These are phyloP conservation scores for Cyanocitta stelleri DNA, from an alignment of 2,113 vertebrate genomes.

Conservation along the genomic window DNA sequence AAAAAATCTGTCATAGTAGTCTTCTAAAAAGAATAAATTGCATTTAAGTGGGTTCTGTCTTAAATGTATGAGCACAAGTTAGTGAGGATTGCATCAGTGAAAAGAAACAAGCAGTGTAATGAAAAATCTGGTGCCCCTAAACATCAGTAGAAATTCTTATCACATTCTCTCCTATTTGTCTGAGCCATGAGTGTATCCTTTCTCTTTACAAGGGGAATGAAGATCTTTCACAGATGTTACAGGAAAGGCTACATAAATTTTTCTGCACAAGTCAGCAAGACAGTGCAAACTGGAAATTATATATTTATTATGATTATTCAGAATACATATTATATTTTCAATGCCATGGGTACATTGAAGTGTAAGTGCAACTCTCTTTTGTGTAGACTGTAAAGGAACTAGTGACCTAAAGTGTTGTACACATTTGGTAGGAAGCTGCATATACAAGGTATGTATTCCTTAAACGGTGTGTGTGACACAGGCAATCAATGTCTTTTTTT, in stretches of 20 bases:
- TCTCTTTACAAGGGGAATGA: background rate
- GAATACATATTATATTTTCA: background rate
- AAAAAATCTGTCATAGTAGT: background rate
- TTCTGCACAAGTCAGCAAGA: background rate
- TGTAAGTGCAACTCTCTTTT: background rate
- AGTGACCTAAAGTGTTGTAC: background rate
- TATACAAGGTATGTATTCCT: background rate
- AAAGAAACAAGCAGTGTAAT: background rate
- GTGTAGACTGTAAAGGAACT: background rate
- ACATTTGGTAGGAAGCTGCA: background rate
- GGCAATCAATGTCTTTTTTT: background rate
- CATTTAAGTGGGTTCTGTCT: background rate
- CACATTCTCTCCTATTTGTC: background rate
- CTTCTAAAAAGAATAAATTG: background rate
- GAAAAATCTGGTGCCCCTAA: background rate
- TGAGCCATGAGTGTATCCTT: background rate
- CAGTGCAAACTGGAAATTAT: background rate
- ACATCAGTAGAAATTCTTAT: background rate
- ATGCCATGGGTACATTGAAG: background rate
- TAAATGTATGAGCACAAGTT: background rate
- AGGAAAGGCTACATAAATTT: background rate
- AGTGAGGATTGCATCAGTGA: background rate
- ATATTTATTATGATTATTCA: background rate
- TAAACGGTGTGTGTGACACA: background rate
- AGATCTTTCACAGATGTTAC: background rate